Evolutionary conservation across 2,797 vertebrate genomes (phyloP), one percentile per base, ranked within the genome.

Genomic region (Fundulus diaphanus): DNA sequence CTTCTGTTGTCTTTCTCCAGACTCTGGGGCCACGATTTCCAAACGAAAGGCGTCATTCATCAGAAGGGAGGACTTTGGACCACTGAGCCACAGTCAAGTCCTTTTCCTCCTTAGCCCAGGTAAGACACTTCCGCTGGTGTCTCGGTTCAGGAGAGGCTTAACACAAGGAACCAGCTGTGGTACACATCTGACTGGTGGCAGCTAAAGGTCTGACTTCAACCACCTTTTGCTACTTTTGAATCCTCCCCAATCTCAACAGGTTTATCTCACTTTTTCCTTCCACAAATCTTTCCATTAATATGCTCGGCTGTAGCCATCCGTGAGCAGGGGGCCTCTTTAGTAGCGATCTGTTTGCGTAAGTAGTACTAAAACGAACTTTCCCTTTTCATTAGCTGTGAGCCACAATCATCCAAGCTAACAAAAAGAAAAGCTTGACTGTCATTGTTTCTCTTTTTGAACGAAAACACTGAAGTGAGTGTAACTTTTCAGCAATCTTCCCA

Each of bases 371-470:
- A 42, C 11, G 31, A 35, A 61, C 31, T 33, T 31, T 59, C 27
- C 35, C 31, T 61, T 59, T 35, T 61, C 57, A 61, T 66, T 66
- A 66, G 63, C 63, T 42, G 63, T n/a, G 24, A 66, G 63, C 63
- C 35, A 66, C 42, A 40, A 2, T 42, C 42, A 66, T 42, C 24
- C 37, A 42, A 66, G 42, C 24, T 11, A 24, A 63, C 29, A 24
- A 16, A 40, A 16, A 66, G 13, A 42, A 65, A 40, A 42, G 11
- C 3, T 42, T 42, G 63, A 65, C n/a, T n/a, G n/a, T n/a, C n/a
- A n/a, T 40, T 40, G 11, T 48, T 48, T 18, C 11, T n/a, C 16
- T 40, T 42, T 40, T 42, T n/a, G 3, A 65, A n/a, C 7, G 20
- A 15, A 66, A 42, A 24, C 33, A 37, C 59, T 63, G 59, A 63